Conservation (phyloP, 2,113 vertebrate genomes). For the Atherinomorus stipes region DNA sequence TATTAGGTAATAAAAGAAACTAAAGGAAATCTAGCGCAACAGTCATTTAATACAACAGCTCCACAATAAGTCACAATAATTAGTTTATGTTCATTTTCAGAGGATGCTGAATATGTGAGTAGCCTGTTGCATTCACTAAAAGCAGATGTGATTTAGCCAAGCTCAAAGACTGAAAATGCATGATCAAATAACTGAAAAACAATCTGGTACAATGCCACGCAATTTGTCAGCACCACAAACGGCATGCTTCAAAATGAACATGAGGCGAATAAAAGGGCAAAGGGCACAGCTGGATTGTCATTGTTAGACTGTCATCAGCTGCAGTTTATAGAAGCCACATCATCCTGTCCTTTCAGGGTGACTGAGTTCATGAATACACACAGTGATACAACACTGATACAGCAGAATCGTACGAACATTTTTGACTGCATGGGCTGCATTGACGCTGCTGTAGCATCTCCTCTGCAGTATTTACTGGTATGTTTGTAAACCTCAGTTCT, state of each 20-base stretch:
- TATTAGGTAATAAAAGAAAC: neutral
- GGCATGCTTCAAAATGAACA: neutral
- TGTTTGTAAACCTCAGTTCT: no score
- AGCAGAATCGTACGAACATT: neutral
- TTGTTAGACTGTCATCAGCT: conserved; percentile 69
- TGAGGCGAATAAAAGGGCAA: conserved; percentile 32
- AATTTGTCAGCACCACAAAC: neutral
- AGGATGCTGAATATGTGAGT: neutral
- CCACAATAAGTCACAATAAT: neutral
- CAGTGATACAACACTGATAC: neutral
- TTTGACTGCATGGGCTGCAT: neutral
- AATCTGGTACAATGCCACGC: neutral
- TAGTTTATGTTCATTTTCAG: neutral
- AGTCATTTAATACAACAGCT: neutral
- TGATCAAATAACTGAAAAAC: neutral
- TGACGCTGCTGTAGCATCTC: neutral
- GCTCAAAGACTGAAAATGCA: no score
- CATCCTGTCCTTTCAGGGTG: conserved; percentile 49
- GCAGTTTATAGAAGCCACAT: conserved; percentile 47
- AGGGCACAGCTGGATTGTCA: conserved; percentile 56
- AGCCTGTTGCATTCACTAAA: neutral
- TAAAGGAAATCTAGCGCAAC: no score
- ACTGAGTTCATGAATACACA: conserved; percentile 45
- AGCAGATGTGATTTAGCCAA: neutral
- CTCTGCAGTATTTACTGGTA: no score